These are phyloP conservation scores for Papilio dardanus DNA, from an alignment of 1,140 invertebrate species.

Conservation along the genomic window DNA sequence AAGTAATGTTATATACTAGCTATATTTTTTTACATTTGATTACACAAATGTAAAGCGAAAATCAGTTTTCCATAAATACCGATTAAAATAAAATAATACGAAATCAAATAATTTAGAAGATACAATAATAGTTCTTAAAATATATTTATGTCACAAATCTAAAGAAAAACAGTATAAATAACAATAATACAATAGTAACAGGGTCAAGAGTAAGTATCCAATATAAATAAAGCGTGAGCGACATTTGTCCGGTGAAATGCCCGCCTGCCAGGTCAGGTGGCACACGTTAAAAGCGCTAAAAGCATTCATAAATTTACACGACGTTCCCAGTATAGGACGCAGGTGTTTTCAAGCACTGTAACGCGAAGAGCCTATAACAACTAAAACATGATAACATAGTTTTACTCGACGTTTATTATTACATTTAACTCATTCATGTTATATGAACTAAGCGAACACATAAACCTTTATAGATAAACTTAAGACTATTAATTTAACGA, in stretches of 20 bases:
- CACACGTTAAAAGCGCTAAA: constrained; percentile 76
- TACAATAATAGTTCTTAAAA: not conserved
- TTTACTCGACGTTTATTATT: constrained; percentile 38
- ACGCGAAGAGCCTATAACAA: constrained; percentile 59
- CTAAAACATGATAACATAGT: constrained; percentile 52
- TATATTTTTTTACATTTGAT: not conserved
- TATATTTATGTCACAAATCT: not conserved
- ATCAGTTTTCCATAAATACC: not conserved
- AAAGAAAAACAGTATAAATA: not conserved
- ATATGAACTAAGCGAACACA: not conserved
- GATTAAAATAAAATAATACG: not conserved
- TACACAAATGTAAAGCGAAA: not conserved
- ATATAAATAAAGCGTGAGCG: constrained; percentile 68
- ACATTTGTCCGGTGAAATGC: constrained; percentile 74
- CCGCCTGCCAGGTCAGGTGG: constrained; percentile 76
- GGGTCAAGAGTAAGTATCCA: constrained; percentile 65
- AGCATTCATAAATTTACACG: constrained; percentile 80
- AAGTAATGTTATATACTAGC: no score
- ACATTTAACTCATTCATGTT: not conserved
- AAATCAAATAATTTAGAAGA: not conserved
- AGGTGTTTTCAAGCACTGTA: constrained; percentile 69
- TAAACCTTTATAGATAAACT: not conserved
- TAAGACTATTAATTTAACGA: not conserved
- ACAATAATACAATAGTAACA: constrained; percentile 41
- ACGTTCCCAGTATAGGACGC: constrained; percentile 66